Percentiles rank a stretch among this genome's conserved stretches.
Conservation (phyloP, 2,113 vertebrate species). For the Vireo altiloquus region DNA sequence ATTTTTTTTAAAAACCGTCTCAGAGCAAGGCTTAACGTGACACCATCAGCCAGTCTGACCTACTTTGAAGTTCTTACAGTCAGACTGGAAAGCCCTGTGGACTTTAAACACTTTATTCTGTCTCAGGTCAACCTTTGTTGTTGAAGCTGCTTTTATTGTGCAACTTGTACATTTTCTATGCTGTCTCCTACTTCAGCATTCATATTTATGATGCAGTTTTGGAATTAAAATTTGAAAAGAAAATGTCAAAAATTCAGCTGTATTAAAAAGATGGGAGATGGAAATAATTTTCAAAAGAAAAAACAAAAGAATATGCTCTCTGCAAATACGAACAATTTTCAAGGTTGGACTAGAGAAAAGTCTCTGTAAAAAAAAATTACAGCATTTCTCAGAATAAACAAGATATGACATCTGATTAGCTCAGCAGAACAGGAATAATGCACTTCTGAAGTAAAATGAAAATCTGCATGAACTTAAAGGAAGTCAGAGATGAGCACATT, state of each 20-base stretch:
- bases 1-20: conserved; percentile 16
- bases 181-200: background rate
- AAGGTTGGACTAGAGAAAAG: background rate
- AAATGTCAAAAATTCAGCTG: background rate
- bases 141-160: background rate
- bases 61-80: conserved; percentile 7
- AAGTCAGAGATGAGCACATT: background rate
- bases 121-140: background rate
- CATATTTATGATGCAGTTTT: background rate
- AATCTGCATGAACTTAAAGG: background rate
- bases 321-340: background rate
- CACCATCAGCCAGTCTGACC: conserved; percentile 21
- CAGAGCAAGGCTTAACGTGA: background rate
- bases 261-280: background rate
- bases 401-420: background rate
- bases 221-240: background rate
- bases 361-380: background rate
- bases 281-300: background rate
- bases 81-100: background rate
- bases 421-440: background rate
- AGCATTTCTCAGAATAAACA: conserved; percentile 9
- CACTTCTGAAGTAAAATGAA: background rate
- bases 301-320: background rate
- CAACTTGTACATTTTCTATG: background rate
- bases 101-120: background rate